Evolutionary conservation across 1,140 invertebrate genomes (phyloP).

Genomic region (Ladona fulva): DNA sequence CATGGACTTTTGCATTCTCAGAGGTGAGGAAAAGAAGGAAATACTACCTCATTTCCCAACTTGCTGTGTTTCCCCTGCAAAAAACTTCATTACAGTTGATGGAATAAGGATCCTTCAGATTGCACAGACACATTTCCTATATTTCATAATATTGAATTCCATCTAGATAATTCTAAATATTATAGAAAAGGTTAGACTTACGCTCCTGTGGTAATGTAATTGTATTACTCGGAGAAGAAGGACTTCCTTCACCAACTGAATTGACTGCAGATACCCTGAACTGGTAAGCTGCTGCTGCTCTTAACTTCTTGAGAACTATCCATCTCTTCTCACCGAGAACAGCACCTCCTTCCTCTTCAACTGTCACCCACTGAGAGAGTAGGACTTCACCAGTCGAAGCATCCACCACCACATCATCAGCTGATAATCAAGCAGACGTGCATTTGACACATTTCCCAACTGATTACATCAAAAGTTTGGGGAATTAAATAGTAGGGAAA

Average conservation of each 20-base stretch:
- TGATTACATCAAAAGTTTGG: no score
- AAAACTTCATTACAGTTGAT: no score
- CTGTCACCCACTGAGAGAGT: not conserved
- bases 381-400: not conserved
- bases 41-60: no score
- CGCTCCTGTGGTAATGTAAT: constrained; percentile 89
- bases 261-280: constrained; percentile 94
- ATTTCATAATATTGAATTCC: no score
- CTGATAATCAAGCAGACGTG: constrained; percentile 71
- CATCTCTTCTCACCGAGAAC: constrained; percentile 43
- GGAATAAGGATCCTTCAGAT: no score
- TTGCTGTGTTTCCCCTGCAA: no score
- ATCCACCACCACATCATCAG: constrained; percentile 61
- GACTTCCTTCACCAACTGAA: constrained; percentile 84
- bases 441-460: no score
- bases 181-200: constrained; percentile 38
- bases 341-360: not conserved
- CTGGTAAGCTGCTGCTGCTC: constrained; percentile 90
- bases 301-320: constrained; percentile 73
- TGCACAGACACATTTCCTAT: no score
- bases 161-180: no score
- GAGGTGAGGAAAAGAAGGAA: no score
- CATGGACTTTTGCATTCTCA: no score
- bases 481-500: no score
- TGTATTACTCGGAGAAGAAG: constrained; percentile 77